phyloP scores from a whole-genome alignment of 2,797 vertebrate species.

The Danio choprae region DNA sequence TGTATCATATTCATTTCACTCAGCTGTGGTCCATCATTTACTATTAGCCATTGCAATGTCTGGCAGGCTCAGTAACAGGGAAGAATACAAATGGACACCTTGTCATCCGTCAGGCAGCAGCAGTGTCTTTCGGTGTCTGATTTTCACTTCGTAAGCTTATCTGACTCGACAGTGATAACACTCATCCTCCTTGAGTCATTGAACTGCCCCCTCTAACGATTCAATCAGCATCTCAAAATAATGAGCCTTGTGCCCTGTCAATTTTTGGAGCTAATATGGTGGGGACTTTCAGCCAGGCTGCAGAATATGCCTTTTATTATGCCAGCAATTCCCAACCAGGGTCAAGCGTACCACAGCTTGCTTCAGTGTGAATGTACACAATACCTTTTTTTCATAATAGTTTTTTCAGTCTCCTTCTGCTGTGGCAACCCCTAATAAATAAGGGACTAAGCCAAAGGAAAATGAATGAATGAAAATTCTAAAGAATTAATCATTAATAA shows the following conservation, averaged over 20 bases:
- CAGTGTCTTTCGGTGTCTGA: constrained; percentile 45
- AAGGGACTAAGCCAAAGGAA: no score
- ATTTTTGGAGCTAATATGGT: constrained; percentile 13
- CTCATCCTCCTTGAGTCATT: constrained; percentile 45
- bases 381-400: background rate
- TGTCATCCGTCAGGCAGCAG: constrained; percentile 30
- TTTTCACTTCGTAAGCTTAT: constrained; percentile 51
- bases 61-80: constrained; percentile 45
- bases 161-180: constrained; percentile 48
- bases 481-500: no score
- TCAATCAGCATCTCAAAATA: constrained; percentile 53
- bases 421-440: no score
- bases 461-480: no score
- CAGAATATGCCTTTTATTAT: constrained; percentile 12
- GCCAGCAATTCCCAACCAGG: background rate
- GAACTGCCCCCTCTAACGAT: constrained; percentile 49
- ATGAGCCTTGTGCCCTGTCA: constrained; percentile 31
- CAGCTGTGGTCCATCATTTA: constrained; percentile 13
- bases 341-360: background rate
- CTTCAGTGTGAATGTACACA: background rate
- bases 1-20: constrained; percentile 32
- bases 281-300: background rate
- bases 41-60: constrained; percentile 42
- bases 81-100: constrained; percentile 40
- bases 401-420: no score